Base-by-base conservation (phyloP, 2,888 invertebrate genomes). In the Drosophila kokeensis region DNA sequence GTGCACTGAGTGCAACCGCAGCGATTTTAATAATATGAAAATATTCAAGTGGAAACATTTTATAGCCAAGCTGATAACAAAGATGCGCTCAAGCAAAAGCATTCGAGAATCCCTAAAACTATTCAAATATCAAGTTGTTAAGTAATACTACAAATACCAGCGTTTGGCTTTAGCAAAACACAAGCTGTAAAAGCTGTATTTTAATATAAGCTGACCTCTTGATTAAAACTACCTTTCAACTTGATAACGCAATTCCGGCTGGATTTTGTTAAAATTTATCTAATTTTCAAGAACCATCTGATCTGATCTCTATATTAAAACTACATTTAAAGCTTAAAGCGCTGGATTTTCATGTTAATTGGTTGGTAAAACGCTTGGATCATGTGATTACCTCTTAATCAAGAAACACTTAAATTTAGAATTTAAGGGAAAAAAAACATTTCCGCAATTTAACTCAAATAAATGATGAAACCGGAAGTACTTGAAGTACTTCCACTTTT, bases 11-110 rank as follows among this genome's bases (percentile, higher is more conserved):
- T 42, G 57, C 50, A 74, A 60, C 52, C 52, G 45, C 65, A 65
- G 53, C 78, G 78, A 68, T 78, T 78, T 78, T 78, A 78, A 66
- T 79, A 82, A 69, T 78, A 79, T 73, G 65, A 78, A 79, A 78
- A 79, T 79, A 82, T 73, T 79, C 82, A 73, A 78, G 65, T 73
- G 79, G 79, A 78, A 82, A 82, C 82, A 53, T 73, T 82, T 78
- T 79, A 79, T 74, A 66, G 66, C 76, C 70, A 64, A 66, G 61
- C 60, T 69, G 74, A 79, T 82, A 79, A 82, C 74, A 73, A 78
- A 62, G 59, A 73, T 55, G 73, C 64, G 32, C 59, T 73, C 61
- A 61, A 60, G 59, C 79, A 68, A 57, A 81, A 42, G 60, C 73
- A 77, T 77, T 66, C 66, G 65, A 57, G 62, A 29, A 52, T 27